These are phyloP conservation scores for Tanaodytes sp. DNA, from an alignment of 2,888 invertebrate species.

Conservation along the genomic window DNA sequence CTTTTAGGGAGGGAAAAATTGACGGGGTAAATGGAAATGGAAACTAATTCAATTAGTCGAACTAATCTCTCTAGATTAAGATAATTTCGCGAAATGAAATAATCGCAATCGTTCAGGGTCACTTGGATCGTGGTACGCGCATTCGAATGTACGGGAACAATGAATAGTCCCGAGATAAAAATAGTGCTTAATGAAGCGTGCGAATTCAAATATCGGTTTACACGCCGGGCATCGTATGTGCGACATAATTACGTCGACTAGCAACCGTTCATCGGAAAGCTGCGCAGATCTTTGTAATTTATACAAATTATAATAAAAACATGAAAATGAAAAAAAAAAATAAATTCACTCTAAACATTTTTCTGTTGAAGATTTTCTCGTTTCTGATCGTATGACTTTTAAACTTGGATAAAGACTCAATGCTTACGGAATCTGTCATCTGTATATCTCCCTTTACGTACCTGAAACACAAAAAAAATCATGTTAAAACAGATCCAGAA, in stretches of 20 bases:
- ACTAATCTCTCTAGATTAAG: no score
- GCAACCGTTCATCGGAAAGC: conserved; percentile 47
- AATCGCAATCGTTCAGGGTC: conserved; percentile 17
- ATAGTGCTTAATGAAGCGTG: conserved; percentile 43
- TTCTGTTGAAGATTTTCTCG: conserved; percentile 29
- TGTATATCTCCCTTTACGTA: conserved; percentile 66
- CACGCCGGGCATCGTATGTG: conserved; percentile 45
- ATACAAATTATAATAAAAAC: conserved; percentile 31
- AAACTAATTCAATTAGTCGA: no score
- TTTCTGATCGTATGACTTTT: background rate
- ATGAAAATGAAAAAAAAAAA: conserved; percentile 23
- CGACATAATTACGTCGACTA: conserved; percentile 49
- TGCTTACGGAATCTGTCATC: conserved; percentile 4
- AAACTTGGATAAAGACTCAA: conserved; percentile 9
- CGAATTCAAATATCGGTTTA: conserved; percentile 48
- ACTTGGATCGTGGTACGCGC: conserved; percentile 16
- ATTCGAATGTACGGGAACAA: conserved; percentile 45
- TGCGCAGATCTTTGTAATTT: conserved; percentile 49
- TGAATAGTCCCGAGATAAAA: conserved; percentile 45
- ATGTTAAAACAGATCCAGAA: background rate
- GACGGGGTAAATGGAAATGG: no score
- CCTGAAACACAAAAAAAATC: conserved; percentile 61
- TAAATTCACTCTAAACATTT: conserved; percentile 37
- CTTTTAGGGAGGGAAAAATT: no score
- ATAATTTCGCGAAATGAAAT: no score